Percentiles rank a stretch among this genome's conserved stretches.
Evolutionary conservation across 2,113 vertebrate species (phyloP).

Genomic region (Vicugna pacos): DNA sequence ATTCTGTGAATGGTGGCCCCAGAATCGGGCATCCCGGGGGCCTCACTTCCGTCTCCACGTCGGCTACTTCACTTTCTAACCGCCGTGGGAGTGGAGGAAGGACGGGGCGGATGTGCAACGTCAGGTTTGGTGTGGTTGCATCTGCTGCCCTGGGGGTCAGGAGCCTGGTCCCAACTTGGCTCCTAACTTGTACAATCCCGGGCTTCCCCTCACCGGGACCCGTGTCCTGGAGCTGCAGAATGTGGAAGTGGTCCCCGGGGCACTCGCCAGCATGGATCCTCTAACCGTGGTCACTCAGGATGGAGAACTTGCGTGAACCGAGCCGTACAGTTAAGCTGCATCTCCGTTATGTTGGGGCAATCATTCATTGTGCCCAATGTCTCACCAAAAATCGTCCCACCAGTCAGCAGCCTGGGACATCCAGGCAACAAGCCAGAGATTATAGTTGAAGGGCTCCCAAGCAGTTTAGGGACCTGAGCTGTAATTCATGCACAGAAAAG

Average conservation of each 20-base stretch:
- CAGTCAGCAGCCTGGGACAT: not conserved
- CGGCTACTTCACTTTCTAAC: no score
- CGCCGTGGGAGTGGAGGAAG: not conserved
- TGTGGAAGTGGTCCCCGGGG: not conserved
- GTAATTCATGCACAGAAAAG: not conserved
- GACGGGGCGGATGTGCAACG: rapidly evolving
- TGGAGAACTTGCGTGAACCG: not conserved
- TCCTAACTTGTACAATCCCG: rapidly evolving
- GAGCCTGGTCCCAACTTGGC: not conserved
- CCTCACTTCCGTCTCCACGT: not conserved
- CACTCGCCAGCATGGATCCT: not conserved
- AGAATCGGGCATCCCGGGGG: rapidly evolving
- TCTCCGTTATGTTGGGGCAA: not conserved
- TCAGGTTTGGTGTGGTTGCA: rapidly evolving
- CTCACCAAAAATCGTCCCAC: not conserved
- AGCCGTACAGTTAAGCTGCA: no score
- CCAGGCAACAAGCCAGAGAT: not conserved
- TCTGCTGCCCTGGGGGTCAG: no score
- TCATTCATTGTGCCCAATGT: not conserved
- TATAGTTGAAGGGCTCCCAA: not conserved
- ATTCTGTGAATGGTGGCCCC: not conserved
- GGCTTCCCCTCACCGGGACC: no score
- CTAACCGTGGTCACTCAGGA: not conserved
- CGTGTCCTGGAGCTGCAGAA: no score
- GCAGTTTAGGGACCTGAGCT: not conserved